Evolutionary conservation across 2,113 vertebrate species (phyloP), one percentile per base, ranked within the genome.

Genomic region (Heteronetta atricapilla): DNA sequence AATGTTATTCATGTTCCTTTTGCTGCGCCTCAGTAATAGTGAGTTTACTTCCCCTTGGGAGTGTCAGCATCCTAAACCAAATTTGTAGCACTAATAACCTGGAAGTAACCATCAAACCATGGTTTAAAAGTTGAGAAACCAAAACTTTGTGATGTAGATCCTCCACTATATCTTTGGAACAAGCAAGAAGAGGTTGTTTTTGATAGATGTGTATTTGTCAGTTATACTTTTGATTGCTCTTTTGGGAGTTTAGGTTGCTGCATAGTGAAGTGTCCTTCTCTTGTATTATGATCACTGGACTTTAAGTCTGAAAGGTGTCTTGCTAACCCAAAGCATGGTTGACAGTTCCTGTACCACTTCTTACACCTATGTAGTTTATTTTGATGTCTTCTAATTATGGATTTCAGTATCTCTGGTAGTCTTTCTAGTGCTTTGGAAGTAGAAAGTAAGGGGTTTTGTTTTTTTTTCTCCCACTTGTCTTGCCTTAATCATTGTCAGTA

Each of bases 331-430:
- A 62, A 56, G 15, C n/a, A 58, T 48, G 25, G 73, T 34, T 1
- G 56, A 0, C 25, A 17, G 11, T 53, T 56, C 6, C n/a, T 77
- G 6, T 81, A 25, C 69, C 0, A 1, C 50, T 77, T 76, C 48
- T 85, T 11, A 10, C 23, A 44, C 13, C 10, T 73, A 7, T 52
- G 13, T 48, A 6, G 18, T n/a, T 63, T 33, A 56, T 77, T 56
- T 88, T 50, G 38, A 20, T 59, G 58, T 34, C 38, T 16, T 72
- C 23, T 48, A 4, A 34, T 22, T 19, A 9, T 62, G 11, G 25
- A 22, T 59, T 80, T 86, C 33, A 36, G 0, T 23, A 26, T 59
- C 7, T 4, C 6, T 62, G 11, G 29, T 64, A 22, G 5, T 60
- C 42, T 52, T 79, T 88, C 42, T 33, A 52, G 3, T 76, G 42